Base-by-base conservation (phyloP, 2,888 invertebrate genomes). In the Sialis lutaria region DNA sequence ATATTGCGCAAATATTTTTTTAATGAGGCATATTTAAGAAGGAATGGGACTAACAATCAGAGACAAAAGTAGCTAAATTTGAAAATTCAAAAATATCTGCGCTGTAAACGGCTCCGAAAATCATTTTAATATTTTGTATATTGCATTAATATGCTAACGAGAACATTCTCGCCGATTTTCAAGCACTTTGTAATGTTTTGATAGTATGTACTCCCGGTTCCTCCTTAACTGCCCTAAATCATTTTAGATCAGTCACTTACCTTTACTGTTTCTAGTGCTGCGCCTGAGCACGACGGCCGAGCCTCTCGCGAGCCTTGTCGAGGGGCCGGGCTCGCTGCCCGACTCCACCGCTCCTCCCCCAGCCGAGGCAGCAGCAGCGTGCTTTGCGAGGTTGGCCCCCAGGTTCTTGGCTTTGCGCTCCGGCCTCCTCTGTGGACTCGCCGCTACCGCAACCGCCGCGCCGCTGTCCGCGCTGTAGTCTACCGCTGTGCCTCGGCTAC, bases 271-370 rank as follows among this genome's bases (percentile, higher is more conserved):
- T 54, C 69, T 69, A 62, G 69, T 70, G 65, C 67, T 67, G 56
- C 67, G 65, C 55, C 67, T 63, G 55, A 65, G 57, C 56, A 64
- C 65, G 55, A 52, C 51, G 44, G 65, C 63, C 53, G 64, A 65
- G 56, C 64, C 64, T 50, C 64, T 72, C 59, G 73, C 69, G 64
- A 73, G 72, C 57, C 73, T 73, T 60, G 72, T 71, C 56, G 56
- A 54, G 50, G 62, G 58, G 59, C 70, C 70, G 64, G 73, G 72
- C 50, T 60, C 53, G 51, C 54, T 53, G 46, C 60, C 54, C 43
- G 58, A 55, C 52, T 60, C 55, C 49, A 63, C 63, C 33, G 57
- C 55, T 57, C 69, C 59, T 52, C 60, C 57, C 53, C 53, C 55
- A 54, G 55, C 53, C 53, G 54, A 53, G 54, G 54, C 55, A 54